phyloP scores from a whole-genome alignment of 2,113 vertebrate species.

The Anhinga rufa region DNA sequence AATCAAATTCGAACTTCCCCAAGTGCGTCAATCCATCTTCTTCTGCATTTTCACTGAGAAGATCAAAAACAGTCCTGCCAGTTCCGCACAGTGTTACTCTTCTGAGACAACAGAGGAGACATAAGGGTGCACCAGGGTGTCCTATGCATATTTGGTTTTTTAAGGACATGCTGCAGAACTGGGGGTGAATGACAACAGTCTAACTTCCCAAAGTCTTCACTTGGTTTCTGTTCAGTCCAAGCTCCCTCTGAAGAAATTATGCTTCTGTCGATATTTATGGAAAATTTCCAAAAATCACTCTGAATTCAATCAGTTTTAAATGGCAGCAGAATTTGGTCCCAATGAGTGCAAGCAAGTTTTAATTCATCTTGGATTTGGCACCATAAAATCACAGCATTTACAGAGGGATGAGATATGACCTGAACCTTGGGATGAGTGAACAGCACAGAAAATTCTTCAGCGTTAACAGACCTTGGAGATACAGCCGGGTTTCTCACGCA shows the following conservation, averaged over 20 bases:
- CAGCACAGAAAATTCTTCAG: background rate
- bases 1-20: background rate
- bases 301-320: background rate
- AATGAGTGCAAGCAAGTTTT: background rate
- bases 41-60: background rate
- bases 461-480: background rate
- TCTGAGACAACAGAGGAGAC: background rate
- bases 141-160: fast-evolving
- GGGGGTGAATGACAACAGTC: background rate
- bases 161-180: background rate
- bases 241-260: background rate
- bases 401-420: background rate
- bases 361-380: background rate
- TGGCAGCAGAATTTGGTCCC: background rate
- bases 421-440: background rate
- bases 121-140: background rate
- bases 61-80: background rate
- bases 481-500: background rate
- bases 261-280: background rate
- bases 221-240: background rate
- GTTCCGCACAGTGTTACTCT: background rate
- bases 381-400: background rate
- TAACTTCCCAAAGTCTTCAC: background rate
- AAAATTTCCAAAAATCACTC: background rate
- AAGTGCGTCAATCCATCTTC: background rate